A percentile compares a stretch with the other conserved stretches of the same genome.
Evolutionary conservation across 2,888 invertebrate genomes (phyloP).

Genomic region (Fissipunctia ypsillon): DNA sequence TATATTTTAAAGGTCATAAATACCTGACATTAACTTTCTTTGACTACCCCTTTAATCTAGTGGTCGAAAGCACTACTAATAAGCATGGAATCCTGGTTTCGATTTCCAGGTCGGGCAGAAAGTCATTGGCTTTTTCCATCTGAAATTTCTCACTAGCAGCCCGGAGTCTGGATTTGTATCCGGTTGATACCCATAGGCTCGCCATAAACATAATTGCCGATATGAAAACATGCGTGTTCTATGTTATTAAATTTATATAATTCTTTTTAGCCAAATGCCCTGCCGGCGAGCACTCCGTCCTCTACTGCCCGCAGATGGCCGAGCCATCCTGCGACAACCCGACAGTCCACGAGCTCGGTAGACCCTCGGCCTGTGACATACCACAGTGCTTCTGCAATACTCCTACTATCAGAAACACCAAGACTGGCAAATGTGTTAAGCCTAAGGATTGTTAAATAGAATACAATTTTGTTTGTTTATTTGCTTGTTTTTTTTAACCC

Average conservation of each 20-base stretch:
- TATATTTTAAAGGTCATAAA: not conserved
- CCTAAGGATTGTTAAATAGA: constrained; percentile 64
- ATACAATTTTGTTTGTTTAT: not conserved
- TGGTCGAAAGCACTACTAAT: not conserved
- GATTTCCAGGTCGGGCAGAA: too few relatives aligned
- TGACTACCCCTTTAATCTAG: not conserved
- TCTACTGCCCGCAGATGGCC: constrained; percentile 79
- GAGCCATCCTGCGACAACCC: constrained; percentile 80
- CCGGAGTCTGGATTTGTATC: not conserved
- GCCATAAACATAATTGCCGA: not conserved
- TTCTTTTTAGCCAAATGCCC: constrained; percentile 74
- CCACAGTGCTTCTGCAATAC: constrained; percentile 81
- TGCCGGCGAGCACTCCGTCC: constrained; percentile 79
- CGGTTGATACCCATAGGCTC: not conserved
- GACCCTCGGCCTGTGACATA: constrained; percentile 69
- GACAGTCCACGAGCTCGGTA: constrained; percentile 67
- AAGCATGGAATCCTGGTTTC: not conserved
- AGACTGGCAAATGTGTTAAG: constrained; percentile 75
- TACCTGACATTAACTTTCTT: not conserved
- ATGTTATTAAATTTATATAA: not conserved
- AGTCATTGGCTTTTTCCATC: too few relatives aligned
- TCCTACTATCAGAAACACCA: constrained; percentile 76
- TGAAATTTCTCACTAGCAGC: too few relatives aligned
- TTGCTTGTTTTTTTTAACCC: not conserved
- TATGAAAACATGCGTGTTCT: not conserved